Base-by-base conservation (phyloP, 2,113 vertebrate species). In the Amia ocellicauda region DNA sequence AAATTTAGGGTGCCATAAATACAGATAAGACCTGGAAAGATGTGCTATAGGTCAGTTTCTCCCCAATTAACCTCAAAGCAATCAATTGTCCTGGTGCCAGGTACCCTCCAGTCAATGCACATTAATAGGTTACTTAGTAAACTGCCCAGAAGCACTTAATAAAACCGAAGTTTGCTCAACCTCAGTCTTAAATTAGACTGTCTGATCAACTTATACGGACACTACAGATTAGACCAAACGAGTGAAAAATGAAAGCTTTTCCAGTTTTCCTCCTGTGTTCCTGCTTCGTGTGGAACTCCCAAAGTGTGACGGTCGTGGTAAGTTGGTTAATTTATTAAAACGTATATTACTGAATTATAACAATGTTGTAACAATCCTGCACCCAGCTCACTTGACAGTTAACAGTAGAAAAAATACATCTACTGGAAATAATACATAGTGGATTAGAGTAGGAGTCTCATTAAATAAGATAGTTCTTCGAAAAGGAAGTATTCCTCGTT, bases 221-320 rank as follows among this genome's bases (percentile, higher is more conserved):
- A 43, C 26, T 27, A 14, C 17, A 51, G 28, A 53, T 36, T 36
- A 11, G 2, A 58, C 8, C 28, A 47, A 45, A 11, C 22, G n/a
- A 2, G n/a, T 10, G 26, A 67, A 82, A 59, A 58, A 86, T 86
- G 83, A 84, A 52, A 66, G 23, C 23, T 0, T 27, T 76, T 5
- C 14, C 54, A 14, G 43, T 68, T n/a, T 49, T 69, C 17, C 31
- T 79, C 31, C 53, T 80, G 7, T 26, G 80, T 47, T 55, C 73
- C 45, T 79, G 73, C 58, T 22, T 72, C 41, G 68, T 77, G 51
- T 22, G 58, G 7, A 68, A 29, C 19, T 67, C 70, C n/a, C 19
- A 59, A 3, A 68, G 71, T 22, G 73, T 84, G 58, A 71, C 69
- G 41, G 76, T 88, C n/a, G 68, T 24, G 71, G 81, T 86, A 63